phyloP scores from a whole-genome alignment of 2,797 vertebrate genomes.

The Danio tinwini region DNA sequence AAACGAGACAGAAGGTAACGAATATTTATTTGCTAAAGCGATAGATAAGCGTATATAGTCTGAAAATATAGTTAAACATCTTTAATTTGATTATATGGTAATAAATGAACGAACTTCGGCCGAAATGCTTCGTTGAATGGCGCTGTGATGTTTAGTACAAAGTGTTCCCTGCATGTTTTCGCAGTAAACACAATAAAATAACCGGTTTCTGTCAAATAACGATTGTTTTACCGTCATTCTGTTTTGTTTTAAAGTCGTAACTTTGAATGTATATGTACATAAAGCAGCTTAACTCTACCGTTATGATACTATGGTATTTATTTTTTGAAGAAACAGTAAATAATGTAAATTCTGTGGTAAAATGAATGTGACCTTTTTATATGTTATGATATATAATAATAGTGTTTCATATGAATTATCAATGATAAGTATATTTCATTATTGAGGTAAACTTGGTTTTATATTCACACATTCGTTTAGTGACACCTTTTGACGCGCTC shows the following conservation, averaged over 20 bases:
- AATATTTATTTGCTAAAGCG: background rate
- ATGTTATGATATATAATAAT: too few relatives aligned
- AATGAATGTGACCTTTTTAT: background rate
- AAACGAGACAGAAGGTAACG: slow-evolving; percentile 74
- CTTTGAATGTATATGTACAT: background rate
- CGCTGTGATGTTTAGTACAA: too few relatives aligned
- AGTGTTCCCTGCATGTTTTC: background rate
- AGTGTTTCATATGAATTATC: background rate
- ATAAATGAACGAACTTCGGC: too few relatives aligned
- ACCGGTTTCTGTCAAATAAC: background rate
- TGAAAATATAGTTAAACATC: rapidly evolving
- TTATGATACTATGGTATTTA: background rate
- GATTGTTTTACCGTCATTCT: background rate
- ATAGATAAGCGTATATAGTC: rapidly evolving
- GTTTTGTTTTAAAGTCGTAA: background rate
- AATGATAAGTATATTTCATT: background rate
- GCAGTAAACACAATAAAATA: background rate
- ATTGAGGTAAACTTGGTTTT: too few relatives aligned
- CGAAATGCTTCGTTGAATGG: too few relatives aligned
- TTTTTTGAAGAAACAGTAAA: background rate
- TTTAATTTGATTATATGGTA: too few relatives aligned
- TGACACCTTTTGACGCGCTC: too few relatives aligned
- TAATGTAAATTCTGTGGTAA: too few relatives aligned
- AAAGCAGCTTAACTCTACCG: background rate
- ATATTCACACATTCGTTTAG: too few relatives aligned